Conservation (phyloP, 1,140 invertebrate genomes). For the Pseudomyrmex flavicornis region DNA sequence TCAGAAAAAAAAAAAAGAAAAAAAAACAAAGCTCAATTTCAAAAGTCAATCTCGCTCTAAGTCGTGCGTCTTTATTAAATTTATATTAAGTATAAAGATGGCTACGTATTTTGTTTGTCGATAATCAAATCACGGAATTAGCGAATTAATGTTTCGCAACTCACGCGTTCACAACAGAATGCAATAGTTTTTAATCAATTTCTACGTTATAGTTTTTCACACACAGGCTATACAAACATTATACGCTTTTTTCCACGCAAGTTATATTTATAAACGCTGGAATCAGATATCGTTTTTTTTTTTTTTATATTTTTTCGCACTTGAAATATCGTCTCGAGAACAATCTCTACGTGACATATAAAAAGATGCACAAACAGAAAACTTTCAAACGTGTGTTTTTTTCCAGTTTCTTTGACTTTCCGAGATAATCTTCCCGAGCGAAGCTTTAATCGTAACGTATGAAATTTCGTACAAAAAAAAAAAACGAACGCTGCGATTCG, state of each 20-base stretch:
- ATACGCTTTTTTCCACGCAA: neutral
- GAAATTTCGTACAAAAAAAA: conserved; percentile 49
- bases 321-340: neutral
- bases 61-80: conserved; percentile 45
- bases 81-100: conserved; percentile 36
- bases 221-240: neutral
- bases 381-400: neutral
- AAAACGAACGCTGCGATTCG: conserved; percentile 60
- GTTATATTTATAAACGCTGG: neutral
- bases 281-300: conserved; percentile 1
- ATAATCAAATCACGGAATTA: conserved; percentile 10
- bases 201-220: conserved; percentile 10
- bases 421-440: neutral
- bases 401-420: neutral
- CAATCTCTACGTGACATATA: conserved; percentile 2
- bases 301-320: neutral
- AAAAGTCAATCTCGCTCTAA: conserved; percentile 42
- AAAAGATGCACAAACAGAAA: conserved; percentile 44
- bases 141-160: neutral
- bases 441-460: conserved; percentile 3
- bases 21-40: conserved; percentile 34
- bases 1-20: too few species aligned
- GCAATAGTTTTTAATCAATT: conserved; percentile 18
- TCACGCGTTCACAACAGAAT: neutral
- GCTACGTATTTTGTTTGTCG: conserved; percentile 1